phyloP scores from a whole-genome alignment of 2,113 vertebrate genomes.

The Corythaixoides concolor region DNA sequence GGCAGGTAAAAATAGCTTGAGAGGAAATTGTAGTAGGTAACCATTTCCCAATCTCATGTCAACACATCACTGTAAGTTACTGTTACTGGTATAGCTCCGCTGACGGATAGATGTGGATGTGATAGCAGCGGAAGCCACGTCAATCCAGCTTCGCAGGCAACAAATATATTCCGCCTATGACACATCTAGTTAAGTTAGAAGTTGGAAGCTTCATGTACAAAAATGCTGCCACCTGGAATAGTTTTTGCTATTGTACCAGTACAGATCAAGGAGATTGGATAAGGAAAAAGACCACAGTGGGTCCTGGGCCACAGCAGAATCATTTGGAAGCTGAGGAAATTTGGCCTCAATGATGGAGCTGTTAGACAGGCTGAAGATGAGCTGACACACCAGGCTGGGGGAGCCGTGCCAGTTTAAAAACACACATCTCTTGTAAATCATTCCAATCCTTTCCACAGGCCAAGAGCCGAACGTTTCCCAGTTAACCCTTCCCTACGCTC shows the following conservation, averaged over 20 bases:
- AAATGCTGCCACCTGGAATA: neutral
- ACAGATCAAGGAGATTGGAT: neutral
- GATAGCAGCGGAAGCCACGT: neutral
- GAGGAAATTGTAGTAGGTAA: neutral
- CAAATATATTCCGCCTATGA: neutral
- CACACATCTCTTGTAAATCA: neutral
- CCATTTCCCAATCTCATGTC: neutral
- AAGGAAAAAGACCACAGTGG: neutral
- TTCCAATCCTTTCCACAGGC: neutral
- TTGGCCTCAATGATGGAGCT: neutral
- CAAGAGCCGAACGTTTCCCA: neutral
- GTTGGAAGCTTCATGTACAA: neutral
- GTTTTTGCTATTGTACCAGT: neutral
- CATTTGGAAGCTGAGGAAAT: neutral
- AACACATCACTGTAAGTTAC: neutral
- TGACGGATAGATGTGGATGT: neutral
- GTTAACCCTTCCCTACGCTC: neutral
- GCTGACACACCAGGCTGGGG: neutral
- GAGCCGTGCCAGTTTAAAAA: neutral
- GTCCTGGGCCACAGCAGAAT: neutral
- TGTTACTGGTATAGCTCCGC: neutral
- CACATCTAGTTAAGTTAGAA: neutral
- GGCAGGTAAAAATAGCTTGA: neutral
- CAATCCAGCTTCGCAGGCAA: neutral
- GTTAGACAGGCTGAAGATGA: neutral